Conservation (phyloP, 1,140 invertebrate species). For the Sarcophaga bullata region DNA sequence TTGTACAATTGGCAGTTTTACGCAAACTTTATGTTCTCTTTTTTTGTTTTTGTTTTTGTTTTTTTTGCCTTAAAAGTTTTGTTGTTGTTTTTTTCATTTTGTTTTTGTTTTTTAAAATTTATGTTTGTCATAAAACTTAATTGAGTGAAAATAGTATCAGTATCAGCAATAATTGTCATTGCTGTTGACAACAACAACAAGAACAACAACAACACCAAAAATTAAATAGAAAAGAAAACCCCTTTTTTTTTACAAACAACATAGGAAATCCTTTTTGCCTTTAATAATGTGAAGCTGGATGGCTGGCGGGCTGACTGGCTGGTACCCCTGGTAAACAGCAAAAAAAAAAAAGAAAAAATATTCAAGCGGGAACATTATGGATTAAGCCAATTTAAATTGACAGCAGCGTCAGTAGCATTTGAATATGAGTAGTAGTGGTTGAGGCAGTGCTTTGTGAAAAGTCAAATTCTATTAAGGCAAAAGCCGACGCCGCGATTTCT, state of each 20-base stretch:
- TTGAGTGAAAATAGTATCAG: constrained; percentile 36
- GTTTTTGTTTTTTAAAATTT: constrained; percentile 9
- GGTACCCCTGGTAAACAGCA: background rate
- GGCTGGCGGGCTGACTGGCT: too few relatives aligned
- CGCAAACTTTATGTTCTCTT: background rate
- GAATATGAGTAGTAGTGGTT: background rate
- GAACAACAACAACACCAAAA: background rate
- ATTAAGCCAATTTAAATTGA: constrained; percentile 18
- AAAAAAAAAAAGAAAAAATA: background rate
- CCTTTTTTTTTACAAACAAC: background rate
- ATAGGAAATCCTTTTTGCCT: too few relatives aligned
- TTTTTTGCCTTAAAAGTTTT: background rate
- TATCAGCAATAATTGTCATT: constrained; percentile 36
- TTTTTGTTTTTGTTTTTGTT: background rate
- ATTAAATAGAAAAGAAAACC: background rate
- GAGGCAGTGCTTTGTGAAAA: too few relatives aligned
- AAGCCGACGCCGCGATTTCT: background rate
- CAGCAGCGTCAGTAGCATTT: background rate
- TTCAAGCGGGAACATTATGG: background rate
- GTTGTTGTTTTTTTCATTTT: background rate
- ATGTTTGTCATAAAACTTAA: constrained; percentile 36
- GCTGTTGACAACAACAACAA: constrained; percentile 12
- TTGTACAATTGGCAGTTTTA: constrained; percentile 6
- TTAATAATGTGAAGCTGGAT: too few relatives aligned
- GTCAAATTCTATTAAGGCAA: background rate